phyloP scores from a whole-genome alignment of 2,113 vertebrate species.

The Sinocyclocheilus maitianheensis region DNA sequence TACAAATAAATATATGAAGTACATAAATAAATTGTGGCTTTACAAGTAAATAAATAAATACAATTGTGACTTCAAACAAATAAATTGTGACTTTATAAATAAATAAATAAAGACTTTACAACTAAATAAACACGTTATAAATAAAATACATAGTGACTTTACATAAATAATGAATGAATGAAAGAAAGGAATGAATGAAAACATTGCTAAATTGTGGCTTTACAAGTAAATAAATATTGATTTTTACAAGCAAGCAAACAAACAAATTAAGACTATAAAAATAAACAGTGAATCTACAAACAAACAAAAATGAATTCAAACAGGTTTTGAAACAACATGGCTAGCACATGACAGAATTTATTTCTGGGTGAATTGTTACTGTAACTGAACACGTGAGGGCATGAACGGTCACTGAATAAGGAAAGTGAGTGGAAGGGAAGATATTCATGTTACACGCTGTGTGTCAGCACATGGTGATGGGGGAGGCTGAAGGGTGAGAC shows the following conservation, averaged over 20 bases:
- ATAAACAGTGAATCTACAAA: background rate
- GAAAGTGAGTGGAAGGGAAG: background rate
- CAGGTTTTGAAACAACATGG: background rate
- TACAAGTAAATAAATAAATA: too few relatives aligned
- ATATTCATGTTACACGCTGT: background rate
- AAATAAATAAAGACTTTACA: too few relatives aligned
- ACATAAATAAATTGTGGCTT: too few relatives aligned
- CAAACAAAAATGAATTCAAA: background rate
- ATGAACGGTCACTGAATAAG: background rate
- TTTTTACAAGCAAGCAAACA: too few relatives aligned
- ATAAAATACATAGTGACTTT: too few relatives aligned
- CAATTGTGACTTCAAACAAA: background rate
- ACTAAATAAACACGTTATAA: too few relatives aligned
- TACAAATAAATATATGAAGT: too few relatives aligned
- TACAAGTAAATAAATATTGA: background rate
- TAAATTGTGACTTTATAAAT: background rate
- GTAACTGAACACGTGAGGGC: background rate
- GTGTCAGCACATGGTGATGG: background rate
- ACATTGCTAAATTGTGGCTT: background rate
- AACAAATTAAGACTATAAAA: background rate
- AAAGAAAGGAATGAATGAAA: too few relatives aligned
- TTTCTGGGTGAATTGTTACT: background rate
- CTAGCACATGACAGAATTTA: background rate
- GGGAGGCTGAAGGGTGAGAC: too few relatives aligned
- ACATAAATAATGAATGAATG: too few relatives aligned